A percentile compares a stretch with the other conserved stretches of the same genome.
These are phyloP conservation scores for Hyperoplus lanceolatus DNA, from an alignment of 2,797 vertebrate species.

Conservation along the genomic window DNA sequence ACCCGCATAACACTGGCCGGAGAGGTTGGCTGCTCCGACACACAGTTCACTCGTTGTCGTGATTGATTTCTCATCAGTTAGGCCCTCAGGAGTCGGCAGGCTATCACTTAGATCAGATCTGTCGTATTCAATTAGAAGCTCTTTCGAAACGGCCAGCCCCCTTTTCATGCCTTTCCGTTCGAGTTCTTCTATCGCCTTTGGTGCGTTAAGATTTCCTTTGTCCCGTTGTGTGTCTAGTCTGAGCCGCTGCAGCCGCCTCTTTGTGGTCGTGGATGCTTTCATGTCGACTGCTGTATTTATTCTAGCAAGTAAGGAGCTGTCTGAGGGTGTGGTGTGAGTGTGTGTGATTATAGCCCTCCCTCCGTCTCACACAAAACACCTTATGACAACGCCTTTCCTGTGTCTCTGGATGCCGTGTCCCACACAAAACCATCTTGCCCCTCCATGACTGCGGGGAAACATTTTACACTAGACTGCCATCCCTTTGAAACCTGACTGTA, in stretches of 20 bases:
- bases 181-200: background rate
- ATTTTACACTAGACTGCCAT: constrained; percentile 12
- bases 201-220: constrained; percentile 43
- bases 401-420: constrained; percentile 20
- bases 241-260: constrained; percentile 18
- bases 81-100: constrained; percentile 43
- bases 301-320: constrained; percentile 53
- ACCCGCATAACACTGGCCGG: constrained; percentile 22
- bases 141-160: constrained; percentile 18
- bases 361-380: constrained; percentile 51
- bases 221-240: constrained; percentile 23
- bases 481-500: constrained; percentile 32
- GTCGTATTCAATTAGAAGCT: constrained; percentile 75
- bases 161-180: constrained; percentile 25
- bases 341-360: constrained; percentile 56
- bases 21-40: constrained; percentile 51
- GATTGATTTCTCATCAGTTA: constrained; percentile 82
- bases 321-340: constrained; percentile 58
- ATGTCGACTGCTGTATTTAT: constrained; percentile 48
- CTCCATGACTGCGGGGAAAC: constrained; percentile 31
- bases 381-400: constrained; percentile 41
- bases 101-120: constrained; percentile 70
- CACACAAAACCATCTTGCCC: constrained; percentile 5
- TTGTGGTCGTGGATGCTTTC: constrained; percentile 39
- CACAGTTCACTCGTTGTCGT: constrained; percentile 53